These are phyloP conservation scores for Meta bourneti DNA, from an alignment of 2,888 invertebrate species.

Conservation along the genomic window DNA sequence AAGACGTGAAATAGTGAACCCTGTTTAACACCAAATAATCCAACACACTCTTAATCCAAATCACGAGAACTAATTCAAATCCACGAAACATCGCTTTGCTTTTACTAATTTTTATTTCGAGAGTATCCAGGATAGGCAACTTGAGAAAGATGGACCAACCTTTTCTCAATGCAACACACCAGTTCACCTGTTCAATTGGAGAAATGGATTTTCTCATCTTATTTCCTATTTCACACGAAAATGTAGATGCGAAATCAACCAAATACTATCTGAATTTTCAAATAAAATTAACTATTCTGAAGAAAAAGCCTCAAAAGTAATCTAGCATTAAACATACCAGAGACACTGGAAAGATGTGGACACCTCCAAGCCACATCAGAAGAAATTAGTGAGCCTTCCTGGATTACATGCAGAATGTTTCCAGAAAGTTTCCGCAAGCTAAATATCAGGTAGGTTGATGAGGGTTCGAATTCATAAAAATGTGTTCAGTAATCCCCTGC, in stretches of 20 bases:
- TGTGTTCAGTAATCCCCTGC: background rate
- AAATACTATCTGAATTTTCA: background rate
- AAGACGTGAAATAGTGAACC: background rate
- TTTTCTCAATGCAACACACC: background rate
- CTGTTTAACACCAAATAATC: background rate
- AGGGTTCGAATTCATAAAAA: constrained; percentile 2
- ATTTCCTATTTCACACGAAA: background rate
- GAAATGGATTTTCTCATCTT: background rate
- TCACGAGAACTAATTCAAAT: constrained; percentile 12
- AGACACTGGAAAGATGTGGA: background rate
- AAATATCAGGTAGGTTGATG: constrained; percentile 21
- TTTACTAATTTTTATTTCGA: constrained; percentile 46
- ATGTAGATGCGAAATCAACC: background rate
- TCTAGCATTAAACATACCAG: background rate
- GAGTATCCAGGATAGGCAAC: constrained; percentile 1
- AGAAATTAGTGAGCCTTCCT: background rate
- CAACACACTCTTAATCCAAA: constrained; percentile 1
- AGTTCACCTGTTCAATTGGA: background rate
- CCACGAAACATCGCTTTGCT: constrained; percentile 31
- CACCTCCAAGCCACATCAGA: background rate
- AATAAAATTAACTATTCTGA: background rate
- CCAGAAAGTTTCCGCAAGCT: constrained; percentile 3
- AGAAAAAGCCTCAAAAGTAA: background rate
- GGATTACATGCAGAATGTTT: background rate
- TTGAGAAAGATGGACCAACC: background rate